Percentiles rank a stretch among this genome's conserved stretches.
Evolutionary conservation across 2,113 vertebrate species (phyloP).

Genomic region (Gobius niger): DNA sequence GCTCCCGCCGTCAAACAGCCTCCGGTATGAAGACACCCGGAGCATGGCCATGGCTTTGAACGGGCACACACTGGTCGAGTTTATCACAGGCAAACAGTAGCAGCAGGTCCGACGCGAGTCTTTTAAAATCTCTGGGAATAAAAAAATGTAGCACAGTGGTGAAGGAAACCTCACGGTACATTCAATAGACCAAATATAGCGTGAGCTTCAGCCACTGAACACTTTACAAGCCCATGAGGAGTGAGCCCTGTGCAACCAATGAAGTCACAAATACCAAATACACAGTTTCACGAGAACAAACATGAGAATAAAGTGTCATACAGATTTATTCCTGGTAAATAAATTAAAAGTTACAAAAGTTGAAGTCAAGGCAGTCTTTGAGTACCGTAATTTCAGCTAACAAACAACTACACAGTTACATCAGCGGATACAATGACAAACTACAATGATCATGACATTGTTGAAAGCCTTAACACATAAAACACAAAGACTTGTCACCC

Average conservation of each 20-base stretch:
- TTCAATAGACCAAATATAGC: constrained; percentile 57
- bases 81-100: constrained; percentile 28
- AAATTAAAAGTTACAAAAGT: constrained; percentile 78
- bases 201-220: constrained; percentile 49
- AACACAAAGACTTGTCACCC: not conserved
- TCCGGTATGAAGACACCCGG: constrained; percentile 78
- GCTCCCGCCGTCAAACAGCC: constrained; percentile 66
- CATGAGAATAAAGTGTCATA: constrained; percentile 22
- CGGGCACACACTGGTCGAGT: constrained; percentile 2
- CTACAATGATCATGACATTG: constrained; percentile 24
- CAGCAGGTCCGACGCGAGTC: constrained; percentile 1
- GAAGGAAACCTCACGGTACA: constrained; percentile 52
- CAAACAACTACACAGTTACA: constrained; percentile 53
- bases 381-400: constrained; percentile 53
- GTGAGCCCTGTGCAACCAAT: not conserved
- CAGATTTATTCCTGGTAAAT: constrained; percentile 80
- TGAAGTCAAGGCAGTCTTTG: constrained; percentile 57
- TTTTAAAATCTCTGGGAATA: constrained; percentile 56
- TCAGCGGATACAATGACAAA: constrained; percentile 27
- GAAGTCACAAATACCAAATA: not conserved
- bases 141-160: constrained; percentile 69
- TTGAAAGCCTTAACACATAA: not conserved
- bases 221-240: constrained; percentile 63
- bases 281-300: not conserved
- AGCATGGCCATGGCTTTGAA: constrained; percentile 64